Evolutionary conservation across 2,888 invertebrate genomes (phyloP).

Genomic region (Salticus scenicus): DNA sequence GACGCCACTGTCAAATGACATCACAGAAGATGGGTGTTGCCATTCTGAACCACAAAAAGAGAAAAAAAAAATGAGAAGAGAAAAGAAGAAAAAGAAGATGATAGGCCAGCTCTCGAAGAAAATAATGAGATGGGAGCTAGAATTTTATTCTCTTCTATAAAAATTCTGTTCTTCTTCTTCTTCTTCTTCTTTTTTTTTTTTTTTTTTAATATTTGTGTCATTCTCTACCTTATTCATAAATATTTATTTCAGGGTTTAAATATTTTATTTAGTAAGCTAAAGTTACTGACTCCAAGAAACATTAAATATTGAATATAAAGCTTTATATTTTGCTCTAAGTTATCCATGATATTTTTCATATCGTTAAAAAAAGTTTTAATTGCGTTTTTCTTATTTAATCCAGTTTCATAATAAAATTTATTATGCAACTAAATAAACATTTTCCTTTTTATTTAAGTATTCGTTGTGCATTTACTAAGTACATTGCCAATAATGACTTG

Average conservation of each 20-base stretch:
- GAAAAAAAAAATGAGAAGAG: neutral
- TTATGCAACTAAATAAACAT: no score
- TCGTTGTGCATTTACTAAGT: no score
- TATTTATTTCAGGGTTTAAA: neutral
- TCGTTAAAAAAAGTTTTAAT: no score
- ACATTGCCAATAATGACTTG: no score
- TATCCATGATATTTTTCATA: no score
- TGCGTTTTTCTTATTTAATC: no score
- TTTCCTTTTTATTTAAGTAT: no score
- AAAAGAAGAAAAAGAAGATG: neutral
- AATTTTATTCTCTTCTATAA: neutral
- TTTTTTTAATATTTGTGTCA: neutral
- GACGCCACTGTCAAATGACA: slow-evolving; percentile 17
- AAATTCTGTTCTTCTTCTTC: neutral
- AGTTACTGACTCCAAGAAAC: no score
- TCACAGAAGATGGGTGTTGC: slow-evolving; percentile 7
- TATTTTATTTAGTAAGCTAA: no score
- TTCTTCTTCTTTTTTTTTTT: neutral
- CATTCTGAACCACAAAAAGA: neutral
- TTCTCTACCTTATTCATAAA: slow-evolving; percentile 7
- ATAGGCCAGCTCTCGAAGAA: neutral
- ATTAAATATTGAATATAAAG: no score
- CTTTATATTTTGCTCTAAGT: no score
- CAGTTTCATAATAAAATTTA: no score
- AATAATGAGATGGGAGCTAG: neutral